Evolutionary conservation across 2,113 vertebrate genomes (phyloP).

Genomic region (Eolophus roseicapilla): DNA sequence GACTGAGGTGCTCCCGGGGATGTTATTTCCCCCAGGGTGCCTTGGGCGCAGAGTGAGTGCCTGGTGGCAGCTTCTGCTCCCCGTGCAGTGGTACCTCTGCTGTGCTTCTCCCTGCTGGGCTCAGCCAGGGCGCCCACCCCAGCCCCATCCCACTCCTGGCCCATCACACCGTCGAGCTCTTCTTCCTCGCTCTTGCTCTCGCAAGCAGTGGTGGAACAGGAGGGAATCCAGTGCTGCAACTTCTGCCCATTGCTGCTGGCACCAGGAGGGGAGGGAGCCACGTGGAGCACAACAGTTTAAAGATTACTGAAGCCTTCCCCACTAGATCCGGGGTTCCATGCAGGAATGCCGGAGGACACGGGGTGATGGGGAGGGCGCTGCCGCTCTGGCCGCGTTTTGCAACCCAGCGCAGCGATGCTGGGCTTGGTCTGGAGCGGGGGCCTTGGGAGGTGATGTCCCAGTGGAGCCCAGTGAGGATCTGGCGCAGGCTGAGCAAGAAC

Average conservation of each 20-base stretch:
- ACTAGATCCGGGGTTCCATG: conserved; percentile 31
- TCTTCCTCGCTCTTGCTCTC: not conserved
- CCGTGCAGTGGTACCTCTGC: not conserved
- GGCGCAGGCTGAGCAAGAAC: not conserved
- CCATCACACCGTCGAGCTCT: not conserved
- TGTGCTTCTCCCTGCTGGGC: not conserved
- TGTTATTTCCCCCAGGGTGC: not conserved
- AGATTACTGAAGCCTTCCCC: conserved; percentile 48
- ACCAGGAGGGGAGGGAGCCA: not conserved
- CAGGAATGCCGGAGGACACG: not conserved
- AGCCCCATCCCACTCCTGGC: too few relatives aligned
- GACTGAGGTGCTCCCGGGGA: not conserved
- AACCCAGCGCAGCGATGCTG: not conserved
- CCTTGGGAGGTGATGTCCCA: not conserved
- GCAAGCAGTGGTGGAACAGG: not conserved
- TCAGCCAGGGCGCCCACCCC: not conserved
- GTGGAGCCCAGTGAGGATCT: not conserved
- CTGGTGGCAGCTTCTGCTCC: not conserved
- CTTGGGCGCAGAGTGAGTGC: not conserved
- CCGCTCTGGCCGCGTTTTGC: not conserved
- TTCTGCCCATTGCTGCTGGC: not conserved
- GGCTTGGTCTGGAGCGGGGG: not conserved
- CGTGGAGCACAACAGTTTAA: conserved; percentile 24
- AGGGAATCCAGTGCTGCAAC: not conserved
- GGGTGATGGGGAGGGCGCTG: not conserved